phyloP scores from a whole-genome alignment of 1,140 invertebrate species.

The Cylas formicarius region DNA sequence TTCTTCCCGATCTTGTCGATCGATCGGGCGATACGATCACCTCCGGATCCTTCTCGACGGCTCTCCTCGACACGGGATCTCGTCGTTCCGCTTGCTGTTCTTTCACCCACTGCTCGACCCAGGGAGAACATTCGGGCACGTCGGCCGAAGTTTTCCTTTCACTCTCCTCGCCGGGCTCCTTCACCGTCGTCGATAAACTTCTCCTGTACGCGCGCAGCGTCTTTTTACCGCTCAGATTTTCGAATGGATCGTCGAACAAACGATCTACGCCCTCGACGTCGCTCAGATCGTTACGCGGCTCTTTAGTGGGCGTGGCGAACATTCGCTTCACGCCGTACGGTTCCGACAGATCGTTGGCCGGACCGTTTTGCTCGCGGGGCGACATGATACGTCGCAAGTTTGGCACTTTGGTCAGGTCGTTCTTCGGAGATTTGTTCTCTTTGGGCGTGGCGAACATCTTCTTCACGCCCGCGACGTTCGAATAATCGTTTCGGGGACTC shows the following conservation, averaged over 20 bases:
- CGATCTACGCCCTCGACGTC: constrained; percentile 41
- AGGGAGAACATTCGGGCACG: constrained; percentile 12
- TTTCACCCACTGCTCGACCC: constrained; percentile 20
- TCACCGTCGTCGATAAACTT: constrained; percentile 15
- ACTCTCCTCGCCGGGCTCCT: neutral
- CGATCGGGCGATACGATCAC: no score
- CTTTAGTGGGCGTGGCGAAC: constrained; percentile 31
- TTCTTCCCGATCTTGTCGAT: no score
- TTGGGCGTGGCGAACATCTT: constrained; percentile 32
- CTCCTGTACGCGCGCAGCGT: constrained; percentile 29
- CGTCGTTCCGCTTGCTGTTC: constrained; percentile 15
- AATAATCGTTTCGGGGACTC: constrained; percentile 39
- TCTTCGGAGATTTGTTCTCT: constrained; percentile 36
- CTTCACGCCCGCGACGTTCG: constrained; percentile 41
- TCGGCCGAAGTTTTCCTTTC: constrained; percentile 18
- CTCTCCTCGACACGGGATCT: no score
- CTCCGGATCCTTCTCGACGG: no score
- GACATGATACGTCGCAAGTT: constrained; percentile 34
- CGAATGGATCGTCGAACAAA: constrained; percentile 37
- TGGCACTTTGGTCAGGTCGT: constrained; percentile 42
- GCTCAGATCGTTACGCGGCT: constrained; percentile 40
- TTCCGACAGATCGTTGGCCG: constrained; percentile 43
- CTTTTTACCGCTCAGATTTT: constrained; percentile 38
- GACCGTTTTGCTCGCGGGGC: constrained; percentile 31
- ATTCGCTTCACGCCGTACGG: constrained; percentile 38